Evolutionary conservation across 1,140 invertebrate genomes (phyloP).

Genomic region (Venturia canescens): DNA sequence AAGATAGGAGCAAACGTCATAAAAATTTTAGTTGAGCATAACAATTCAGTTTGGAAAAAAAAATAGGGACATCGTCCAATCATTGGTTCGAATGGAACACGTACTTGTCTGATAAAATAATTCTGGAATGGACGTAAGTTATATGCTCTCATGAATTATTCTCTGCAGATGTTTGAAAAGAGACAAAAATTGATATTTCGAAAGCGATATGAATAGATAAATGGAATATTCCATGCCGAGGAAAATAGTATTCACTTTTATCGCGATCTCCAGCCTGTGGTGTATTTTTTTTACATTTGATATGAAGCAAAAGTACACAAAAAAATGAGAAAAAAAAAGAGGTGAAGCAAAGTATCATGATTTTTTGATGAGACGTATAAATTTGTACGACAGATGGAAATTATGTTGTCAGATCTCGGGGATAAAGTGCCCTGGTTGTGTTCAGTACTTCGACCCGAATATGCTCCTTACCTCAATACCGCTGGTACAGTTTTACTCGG

Average conservation of each 20-base stretch:
- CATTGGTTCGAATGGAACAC: neutral
- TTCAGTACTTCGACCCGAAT: slow-evolving; percentile 54
- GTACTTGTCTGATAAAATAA: neutral
- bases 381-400: slow-evolving; percentile 53
- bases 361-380: slow-evolving; percentile 4
- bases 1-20: slow-evolving; percentile 27
- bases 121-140: slow-evolving; percentile 37
- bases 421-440: slow-evolving; percentile 55
- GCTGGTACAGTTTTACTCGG: slow-evolving; percentile 63
- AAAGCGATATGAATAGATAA: neutral
- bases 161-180: neutral
- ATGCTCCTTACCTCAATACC: slow-evolving; percentile 62
- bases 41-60: neutral
- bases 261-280: neutral
- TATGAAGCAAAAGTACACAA: neutral
- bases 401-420: slow-evolving; percentile 59
- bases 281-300: neutral
- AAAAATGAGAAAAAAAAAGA: neutral
- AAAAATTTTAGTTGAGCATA: slow-evolving; percentile 21
- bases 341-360: neutral
- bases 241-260: neutral
- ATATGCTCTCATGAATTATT: slow-evolving; percentile 2
- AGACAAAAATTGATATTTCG: neutral
- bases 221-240: neutral
- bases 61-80: neutral